phyloP scores from a whole-genome alignment of 2,113 vertebrate species.

The Scolopax mira region DNA sequence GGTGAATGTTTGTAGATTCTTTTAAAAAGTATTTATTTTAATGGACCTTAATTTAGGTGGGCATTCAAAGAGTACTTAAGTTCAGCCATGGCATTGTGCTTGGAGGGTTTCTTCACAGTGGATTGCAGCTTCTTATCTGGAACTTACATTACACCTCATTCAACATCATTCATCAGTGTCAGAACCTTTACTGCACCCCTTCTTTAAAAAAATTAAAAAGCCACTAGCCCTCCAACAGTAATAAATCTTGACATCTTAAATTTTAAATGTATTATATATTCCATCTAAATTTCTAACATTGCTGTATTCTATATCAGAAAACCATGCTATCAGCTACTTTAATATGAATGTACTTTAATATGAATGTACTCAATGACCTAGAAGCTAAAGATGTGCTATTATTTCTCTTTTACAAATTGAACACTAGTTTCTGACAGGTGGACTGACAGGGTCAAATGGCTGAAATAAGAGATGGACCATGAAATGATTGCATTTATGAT shows the following conservation, averaged over 20 bases:
- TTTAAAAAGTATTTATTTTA: background rate
- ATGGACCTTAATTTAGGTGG: background rate
- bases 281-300: background rate
- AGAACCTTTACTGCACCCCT: background rate
- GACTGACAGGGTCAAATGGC: background rate
- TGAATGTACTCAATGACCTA: background rate
- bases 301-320: background rate
- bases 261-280: background rate
- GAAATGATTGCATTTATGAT: background rate
- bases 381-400: background rate
- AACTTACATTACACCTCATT: background rate
- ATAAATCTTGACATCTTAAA: background rate
- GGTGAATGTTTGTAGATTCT: background rate
- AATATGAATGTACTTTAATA: background rate
- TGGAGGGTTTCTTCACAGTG: background rate
- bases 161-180: background rate
- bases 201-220: background rate
- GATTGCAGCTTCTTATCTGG: background rate
- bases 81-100: background rate
- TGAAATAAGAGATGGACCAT: background rate
- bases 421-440: background rate
- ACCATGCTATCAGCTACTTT: background rate
- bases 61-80: background rate
- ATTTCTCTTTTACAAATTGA: background rate
- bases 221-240: background rate